Conservation (phyloP, 1,140 invertebrate genomes). For the Zeugodacus cucurbitae region DNA sequence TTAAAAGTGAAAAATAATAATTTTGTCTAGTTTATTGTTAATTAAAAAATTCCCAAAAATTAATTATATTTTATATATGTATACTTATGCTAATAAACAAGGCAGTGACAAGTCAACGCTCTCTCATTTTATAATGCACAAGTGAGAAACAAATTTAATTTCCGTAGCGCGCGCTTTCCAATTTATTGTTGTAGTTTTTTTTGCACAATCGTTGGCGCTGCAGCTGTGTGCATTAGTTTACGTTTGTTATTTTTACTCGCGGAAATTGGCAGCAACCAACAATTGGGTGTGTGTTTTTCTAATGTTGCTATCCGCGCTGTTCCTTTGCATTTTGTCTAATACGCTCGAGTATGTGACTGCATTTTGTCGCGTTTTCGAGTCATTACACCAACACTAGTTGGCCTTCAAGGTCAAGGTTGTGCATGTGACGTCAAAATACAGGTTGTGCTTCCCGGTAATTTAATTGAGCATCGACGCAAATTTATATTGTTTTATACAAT, state of each 20-base stretch:
- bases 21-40: too few relatives aligned
- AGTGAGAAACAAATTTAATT: background rate
- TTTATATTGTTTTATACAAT: too few relatives aligned
- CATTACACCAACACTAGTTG: background rate
- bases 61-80: background rate
- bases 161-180: background rate
- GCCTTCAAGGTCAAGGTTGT: background rate
- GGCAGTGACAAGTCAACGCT: background rate
- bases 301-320: background rate
- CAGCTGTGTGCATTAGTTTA: background rate
- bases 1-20: too few relatives aligned
- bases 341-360: background rate
- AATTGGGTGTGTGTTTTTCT: background rate
- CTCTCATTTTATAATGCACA: background rate
- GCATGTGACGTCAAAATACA: background rate
- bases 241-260: background rate
- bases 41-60: background rate
- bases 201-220: background rate
- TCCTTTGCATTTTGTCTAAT: background rate
- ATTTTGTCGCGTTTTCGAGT: background rate
- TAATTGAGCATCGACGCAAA: background rate
- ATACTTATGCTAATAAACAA: background rate
- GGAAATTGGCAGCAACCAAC: slow-evolving; percentile 21
- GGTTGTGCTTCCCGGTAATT: background rate
- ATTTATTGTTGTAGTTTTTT: background rate